phyloP scores from a whole-genome alignment of 2,888 invertebrate species.

The Steromphala cineraria region DNA sequence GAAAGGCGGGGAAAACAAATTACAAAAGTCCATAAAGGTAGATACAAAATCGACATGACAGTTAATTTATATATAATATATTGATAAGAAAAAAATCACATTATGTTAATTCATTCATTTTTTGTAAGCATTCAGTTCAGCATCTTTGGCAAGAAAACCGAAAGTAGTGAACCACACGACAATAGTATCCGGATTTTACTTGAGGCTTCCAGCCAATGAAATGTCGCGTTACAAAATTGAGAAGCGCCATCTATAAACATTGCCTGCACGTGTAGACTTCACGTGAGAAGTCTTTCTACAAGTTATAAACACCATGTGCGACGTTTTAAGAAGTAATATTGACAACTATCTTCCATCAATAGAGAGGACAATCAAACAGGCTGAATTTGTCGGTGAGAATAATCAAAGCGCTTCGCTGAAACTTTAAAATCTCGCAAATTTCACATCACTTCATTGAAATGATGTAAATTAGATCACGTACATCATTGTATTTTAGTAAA shows the following conservation, averaged over 20 bases:
- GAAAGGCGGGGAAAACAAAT: too few species aligned
- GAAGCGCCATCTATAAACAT: not conserved
- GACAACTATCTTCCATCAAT: constrained; percentile 78
- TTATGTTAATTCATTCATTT: too few species aligned
- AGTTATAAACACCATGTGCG: constrained; percentile 44
- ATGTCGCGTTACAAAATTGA: not conserved
- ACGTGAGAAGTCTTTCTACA: too few species aligned
- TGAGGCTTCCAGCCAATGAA: constrained; percentile 14
- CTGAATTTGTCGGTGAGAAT: constrained; percentile 68
- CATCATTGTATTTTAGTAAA: not conserved
- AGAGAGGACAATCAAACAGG: constrained; percentile 79
- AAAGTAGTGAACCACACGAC: not conserved
- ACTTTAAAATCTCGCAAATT: too few species aligned
- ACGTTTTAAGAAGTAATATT: constrained; percentile 78
- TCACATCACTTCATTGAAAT: not conserved
- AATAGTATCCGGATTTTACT: not conserved
- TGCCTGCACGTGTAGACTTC: not conserved
- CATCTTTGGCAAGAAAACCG: too few species aligned
- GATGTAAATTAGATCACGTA: not conserved
- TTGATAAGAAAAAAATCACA: too few species aligned
- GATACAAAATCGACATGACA: too few species aligned
- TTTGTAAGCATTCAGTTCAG: too few species aligned
- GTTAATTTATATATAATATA: too few species aligned
- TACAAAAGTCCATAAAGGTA: too few species aligned
- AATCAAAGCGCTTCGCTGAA: too few species aligned